Evolutionary conservation across 37 sponge, comb jelly and placozoan species (phyloP).

Genomic region (Diacarnus erythraeanus): DNA sequence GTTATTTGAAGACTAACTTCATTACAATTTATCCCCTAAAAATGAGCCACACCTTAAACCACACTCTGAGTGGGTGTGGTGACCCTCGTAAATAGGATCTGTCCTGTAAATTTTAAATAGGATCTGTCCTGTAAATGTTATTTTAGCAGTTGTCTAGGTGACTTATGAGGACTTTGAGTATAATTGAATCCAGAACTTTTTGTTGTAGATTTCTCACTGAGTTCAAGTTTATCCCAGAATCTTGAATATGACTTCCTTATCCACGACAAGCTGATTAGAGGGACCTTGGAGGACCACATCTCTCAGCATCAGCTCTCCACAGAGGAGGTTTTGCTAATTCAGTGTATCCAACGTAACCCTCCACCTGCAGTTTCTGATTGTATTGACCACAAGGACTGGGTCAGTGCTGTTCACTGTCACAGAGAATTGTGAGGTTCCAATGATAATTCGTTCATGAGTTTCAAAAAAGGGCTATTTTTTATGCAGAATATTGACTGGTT

Average conservation of each 20-base stretch:
- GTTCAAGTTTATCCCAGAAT: too few species aligned
- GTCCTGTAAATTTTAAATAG: too few species aligned
- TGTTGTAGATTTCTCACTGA: too few species aligned
- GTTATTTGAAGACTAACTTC: too few species aligned
- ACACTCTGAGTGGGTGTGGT: too few species aligned
- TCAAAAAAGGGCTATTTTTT: neutral
- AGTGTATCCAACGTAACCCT: constrained; percentile 58
- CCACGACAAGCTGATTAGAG: constrained; percentile 48
- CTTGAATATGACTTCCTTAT: constrained; percentile 77
- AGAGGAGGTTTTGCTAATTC: constrained; percentile 71
- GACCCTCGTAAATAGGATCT: too few species aligned
- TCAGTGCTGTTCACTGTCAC: constrained; percentile 64
- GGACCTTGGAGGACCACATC: constrained; percentile 41
- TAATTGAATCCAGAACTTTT: too few species aligned
- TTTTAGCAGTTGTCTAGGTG: too few species aligned
- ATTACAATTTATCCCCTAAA: too few species aligned
- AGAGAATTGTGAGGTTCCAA: constrained; percentile 53
- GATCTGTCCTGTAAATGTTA: too few species aligned
- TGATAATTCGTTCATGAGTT: neutral
- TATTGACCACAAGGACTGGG: constrained; percentile 82
- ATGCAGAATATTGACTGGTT: constrained; percentile 72
- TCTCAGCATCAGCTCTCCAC: constrained; percentile 10
- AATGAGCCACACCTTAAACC: too few species aligned
- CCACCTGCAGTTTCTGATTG: constrained; percentile 54
- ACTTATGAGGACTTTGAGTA: too few species aligned